phyloP scores from a whole-genome alignment of 2,888 invertebrate genomes.

The Sipunculus nudus region DNA sequence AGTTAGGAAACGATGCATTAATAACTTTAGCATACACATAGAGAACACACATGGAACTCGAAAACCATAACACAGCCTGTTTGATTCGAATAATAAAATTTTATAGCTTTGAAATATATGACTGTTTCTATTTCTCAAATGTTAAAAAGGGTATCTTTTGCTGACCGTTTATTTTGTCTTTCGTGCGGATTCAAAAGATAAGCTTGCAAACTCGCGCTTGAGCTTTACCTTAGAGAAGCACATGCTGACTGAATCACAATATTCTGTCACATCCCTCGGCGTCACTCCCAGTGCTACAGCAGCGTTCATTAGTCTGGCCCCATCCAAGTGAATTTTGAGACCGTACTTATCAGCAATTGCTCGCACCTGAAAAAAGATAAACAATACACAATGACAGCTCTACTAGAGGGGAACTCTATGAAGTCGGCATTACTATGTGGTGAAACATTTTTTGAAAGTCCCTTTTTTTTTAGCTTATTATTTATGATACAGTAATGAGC shows the following conservation, averaged over 20 bases:
- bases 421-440: too few relatives aligned
- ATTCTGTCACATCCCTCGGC: constrained; percentile 74
- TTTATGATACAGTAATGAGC: too few relatives aligned
- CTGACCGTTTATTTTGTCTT: neutral
- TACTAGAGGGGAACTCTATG: too few relatives aligned
- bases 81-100: too few relatives aligned
- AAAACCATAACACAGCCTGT: too few relatives aligned
- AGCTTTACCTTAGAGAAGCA: constrained; percentile 85
- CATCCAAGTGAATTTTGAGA: constrained; percentile 87
- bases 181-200: too few relatives aligned
- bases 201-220: neutral
- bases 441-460: too few relatives aligned
- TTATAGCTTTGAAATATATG: neutral
- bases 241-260: constrained; percentile 83
- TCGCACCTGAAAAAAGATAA: constrained; percentile 68
- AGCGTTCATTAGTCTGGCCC: constrained; percentile 92
- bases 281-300: constrained; percentile 75
- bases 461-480: too few relatives aligned
- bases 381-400: too few relatives aligned
- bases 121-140: neutral
- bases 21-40: too few relatives aligned
- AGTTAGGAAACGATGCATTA: too few relatives aligned
- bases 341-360: constrained; percentile 74
- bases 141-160: neutral
- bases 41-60: too few relatives aligned